Percentiles rank a stretch among this genome's conserved stretches.
These are phyloP conservation scores for Hydrozoanthus gracilis DNA, from an alignment of 92 coral and sea anemone species.

Conservation along the genomic window DNA sequence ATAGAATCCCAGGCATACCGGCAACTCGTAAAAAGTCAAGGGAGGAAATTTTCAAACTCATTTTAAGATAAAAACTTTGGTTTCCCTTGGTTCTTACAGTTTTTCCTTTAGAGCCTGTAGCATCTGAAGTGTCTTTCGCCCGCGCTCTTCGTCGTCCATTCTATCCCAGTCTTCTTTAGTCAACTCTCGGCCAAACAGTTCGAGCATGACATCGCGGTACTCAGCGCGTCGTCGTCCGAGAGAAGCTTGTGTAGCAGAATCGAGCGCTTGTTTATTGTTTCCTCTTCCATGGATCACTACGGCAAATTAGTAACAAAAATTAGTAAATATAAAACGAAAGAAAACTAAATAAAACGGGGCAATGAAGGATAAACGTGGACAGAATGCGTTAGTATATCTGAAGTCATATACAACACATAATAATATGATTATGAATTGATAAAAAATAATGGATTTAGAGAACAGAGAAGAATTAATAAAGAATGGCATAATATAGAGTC, in stretches of 20 bases:
- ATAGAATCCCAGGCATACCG: too few relatives aligned
- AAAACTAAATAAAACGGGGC: too few relatives aligned
- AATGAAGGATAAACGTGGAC: too few relatives aligned
- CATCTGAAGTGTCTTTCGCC: constrained; percentile 53
- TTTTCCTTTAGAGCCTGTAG: constrained; percentile 60
- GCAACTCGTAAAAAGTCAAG: too few relatives aligned
- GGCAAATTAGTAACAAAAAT: neutral
- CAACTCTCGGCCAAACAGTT: constrained; percentile 76
- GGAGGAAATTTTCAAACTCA: too few relatives aligned
- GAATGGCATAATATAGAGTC: too few relatives aligned
- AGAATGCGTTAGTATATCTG: too few relatives aligned
- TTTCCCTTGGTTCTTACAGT: constrained; percentile 19
- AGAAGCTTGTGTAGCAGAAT: constrained; percentile 50
- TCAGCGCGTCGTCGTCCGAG: constrained; percentile 51
- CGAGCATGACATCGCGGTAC: constrained; percentile 63
- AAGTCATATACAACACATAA: too few relatives aligned
- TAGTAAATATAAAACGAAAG: neutral
- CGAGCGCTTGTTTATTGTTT: constrained; percentile 57
- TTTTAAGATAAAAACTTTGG: too few relatives aligned
- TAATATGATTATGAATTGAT: too few relatives aligned
- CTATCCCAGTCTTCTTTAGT: constrained; percentile 73
- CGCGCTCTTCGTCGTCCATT: constrained; percentile 68
- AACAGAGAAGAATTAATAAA: too few relatives aligned
- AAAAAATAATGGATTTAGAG: too few relatives aligned
- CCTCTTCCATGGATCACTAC: constrained; percentile 76